Percentiles rank a stretch among this genome's conserved stretches.
Evolutionary conservation across 1,140 invertebrate genomes (phyloP).

Genomic region (Listronotus bonariensis): DNA sequence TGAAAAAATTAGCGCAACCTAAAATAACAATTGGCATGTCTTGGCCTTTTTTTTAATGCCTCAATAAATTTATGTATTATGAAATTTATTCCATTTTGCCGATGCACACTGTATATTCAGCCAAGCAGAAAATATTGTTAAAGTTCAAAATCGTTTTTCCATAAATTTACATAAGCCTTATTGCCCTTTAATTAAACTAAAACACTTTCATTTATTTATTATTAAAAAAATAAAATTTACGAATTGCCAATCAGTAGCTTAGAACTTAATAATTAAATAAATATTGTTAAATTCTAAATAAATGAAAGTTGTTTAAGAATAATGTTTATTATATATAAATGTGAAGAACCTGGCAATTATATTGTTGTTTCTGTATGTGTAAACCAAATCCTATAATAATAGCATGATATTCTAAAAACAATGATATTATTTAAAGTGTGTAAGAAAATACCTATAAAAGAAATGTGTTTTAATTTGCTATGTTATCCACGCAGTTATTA

Average conservation of each 20-base stretch:
- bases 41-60: too few relatives aligned
- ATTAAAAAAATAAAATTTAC: background rate
- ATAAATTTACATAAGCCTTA: background rate
- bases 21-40: too few relatives aligned
- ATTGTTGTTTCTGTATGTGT: slow-evolving; percentile 22
- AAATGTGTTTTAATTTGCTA: slow-evolving; percentile 13
- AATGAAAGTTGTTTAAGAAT: background rate
- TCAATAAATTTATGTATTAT: too few relatives aligned
- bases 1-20: too few relatives aligned
- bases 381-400: slow-evolving; percentile 16
- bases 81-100: too few relatives aligned
- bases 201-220: slow-evolving; percentile 4
- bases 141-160: background rate
- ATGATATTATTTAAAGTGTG: slow-evolving; percentile 4
- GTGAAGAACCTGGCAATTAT: slow-evolving; percentile 1
- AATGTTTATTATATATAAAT: background rate
- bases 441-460: slow-evolving; percentile 1
- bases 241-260: background rate
- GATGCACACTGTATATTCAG: too few relatives aligned
- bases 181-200: background rate
- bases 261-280: background rate
- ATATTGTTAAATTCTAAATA: background rate
- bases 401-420: slow-evolving; percentile 26
- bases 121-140: too few relatives aligned
- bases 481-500: background rate